Conservation (phyloP, 1,140 invertebrate genomes). For the Tetramorium alpestre region DNA sequence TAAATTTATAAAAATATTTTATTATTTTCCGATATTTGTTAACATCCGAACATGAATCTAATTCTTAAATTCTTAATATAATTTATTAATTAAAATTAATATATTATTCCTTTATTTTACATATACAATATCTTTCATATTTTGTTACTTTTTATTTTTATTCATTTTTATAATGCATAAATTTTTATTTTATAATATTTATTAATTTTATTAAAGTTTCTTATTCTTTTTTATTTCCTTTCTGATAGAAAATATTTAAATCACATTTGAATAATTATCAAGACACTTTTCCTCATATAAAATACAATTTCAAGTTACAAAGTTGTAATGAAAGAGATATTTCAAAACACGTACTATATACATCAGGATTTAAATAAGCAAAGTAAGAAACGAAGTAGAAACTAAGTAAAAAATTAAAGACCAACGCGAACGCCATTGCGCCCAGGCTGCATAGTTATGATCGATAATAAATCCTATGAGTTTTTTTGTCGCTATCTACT, state of each 20-base stretch:
- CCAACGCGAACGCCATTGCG: neutral
- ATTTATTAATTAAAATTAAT: conserved; percentile 13
- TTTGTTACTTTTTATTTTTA: neutral
- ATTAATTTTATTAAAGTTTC: neutral
- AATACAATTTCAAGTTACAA: neutral
- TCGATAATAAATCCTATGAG: neutral
- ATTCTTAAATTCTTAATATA: neutral
- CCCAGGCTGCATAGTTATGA: neutral
- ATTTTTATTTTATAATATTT: neutral
- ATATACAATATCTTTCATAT: neutral
- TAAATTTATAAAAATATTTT: neutral
- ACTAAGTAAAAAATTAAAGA: neutral
- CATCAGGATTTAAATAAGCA: neutral
- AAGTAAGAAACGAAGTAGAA: neutral
- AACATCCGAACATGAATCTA: neutral
- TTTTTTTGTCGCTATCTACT: neutral
- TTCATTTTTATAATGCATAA: neutral
- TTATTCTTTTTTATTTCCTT: neutral
- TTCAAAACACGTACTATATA: neutral
- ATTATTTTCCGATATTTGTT: neutral
- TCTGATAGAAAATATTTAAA: neutral
- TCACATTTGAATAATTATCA: neutral
- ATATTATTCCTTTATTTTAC: neutral
- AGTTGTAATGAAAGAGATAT: neutral
- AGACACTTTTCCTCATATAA: neutral